These are phyloP conservation scores for Ceratothoa steindachneri DNA, from an alignment of 2,888 invertebrate species.

Conservation along the genomic window DNA sequence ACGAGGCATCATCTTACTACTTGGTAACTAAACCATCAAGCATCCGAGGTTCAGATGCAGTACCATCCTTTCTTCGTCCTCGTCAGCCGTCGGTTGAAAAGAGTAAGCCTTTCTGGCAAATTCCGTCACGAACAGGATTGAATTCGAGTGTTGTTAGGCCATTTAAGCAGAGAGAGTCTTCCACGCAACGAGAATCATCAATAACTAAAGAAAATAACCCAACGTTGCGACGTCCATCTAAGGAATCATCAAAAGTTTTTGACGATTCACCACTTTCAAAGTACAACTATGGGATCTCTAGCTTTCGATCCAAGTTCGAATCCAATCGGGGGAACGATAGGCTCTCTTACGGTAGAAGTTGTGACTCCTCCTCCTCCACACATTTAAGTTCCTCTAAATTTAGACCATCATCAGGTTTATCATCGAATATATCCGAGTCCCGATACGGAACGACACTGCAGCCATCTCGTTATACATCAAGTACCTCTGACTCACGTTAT, in stretches of 20 bases:
- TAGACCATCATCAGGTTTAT: background rate
- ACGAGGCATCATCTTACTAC: background rate
- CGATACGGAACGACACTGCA: too few relatives aligned
- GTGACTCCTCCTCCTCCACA: background rate
- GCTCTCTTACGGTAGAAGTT: background rate
- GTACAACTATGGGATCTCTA: background rate
- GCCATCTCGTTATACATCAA: background rate
- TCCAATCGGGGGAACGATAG: background rate
- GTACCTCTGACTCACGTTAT: background rate
- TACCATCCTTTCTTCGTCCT: background rate
- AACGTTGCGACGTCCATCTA: background rate
- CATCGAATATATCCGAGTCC: too few relatives aligned
- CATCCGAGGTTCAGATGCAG: background rate
- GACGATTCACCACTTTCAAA: background rate
- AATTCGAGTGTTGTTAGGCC: background rate
- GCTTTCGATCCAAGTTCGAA: background rate
- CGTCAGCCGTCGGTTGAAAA: background rate
- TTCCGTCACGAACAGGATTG: background rate
- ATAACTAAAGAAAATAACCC: background rate
- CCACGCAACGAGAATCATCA: background rate
- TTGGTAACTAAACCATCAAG: background rate
- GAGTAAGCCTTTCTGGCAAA: background rate
- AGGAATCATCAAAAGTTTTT: background rate
- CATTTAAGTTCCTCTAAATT: background rate
- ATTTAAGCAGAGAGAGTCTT: background rate